Evolutionary conservation across 1,140 invertebrate genomes (phyloP).

Genomic region (Popillia japonica): DNA sequence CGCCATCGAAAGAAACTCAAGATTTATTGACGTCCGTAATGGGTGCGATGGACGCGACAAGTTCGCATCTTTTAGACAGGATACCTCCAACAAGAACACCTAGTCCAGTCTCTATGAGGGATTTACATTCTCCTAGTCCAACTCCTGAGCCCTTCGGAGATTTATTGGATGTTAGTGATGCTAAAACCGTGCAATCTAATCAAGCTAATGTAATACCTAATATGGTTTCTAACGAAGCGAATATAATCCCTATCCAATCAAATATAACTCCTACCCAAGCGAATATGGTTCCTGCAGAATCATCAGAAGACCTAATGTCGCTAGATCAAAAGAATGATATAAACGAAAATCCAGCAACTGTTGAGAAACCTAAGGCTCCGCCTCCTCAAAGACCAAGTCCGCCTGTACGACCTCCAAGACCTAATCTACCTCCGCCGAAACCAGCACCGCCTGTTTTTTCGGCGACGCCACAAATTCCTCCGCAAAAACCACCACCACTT

Average conservation of each 20-base stretch:
- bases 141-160: constrained; percentile 80
- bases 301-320: constrained; percentile 45
- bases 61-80: constrained; percentile 81
- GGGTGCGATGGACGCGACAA: constrained; percentile 87
- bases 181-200: constrained; percentile 30
- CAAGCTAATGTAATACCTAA: too few species aligned
- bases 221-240: too few species aligned
- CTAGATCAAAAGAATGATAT: constrained; percentile 54
- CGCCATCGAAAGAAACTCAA: constrained; percentile 79
- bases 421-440: constrained; percentile 56
- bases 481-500: constrained; percentile 61
- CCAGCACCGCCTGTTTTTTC: constrained; percentile 60
- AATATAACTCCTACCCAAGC: constrained; percentile 27
- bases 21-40: constrained; percentile 86
- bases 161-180: constrained; percentile 67
- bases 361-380: constrained; percentile 44
- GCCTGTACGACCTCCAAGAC: constrained; percentile 45
- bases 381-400: constrained; percentile 51
- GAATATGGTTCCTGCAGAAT: constrained; percentile 5
- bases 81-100: constrained; percentile 83
- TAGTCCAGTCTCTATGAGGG: constrained; percentile 80
- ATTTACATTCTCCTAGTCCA: constrained; percentile 82
- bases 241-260: background rate
- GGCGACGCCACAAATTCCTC: constrained; percentile 49
- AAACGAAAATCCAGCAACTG: constrained; percentile 55